phyloP scores from a whole-genome alignment of 2,888 invertebrate species.

The Ophraella communa region DNA sequence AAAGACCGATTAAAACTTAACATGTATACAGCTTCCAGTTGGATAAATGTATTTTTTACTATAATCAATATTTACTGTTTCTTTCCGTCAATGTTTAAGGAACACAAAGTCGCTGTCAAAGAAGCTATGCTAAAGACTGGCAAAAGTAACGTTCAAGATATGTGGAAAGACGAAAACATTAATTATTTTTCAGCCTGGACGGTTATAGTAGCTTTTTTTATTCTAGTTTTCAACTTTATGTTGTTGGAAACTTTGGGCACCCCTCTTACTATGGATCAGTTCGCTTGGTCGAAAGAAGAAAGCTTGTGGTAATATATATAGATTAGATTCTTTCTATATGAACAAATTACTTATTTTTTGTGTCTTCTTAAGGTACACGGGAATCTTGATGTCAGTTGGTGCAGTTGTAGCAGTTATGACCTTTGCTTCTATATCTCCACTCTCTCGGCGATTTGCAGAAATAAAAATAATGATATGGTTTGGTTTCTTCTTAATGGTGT shows the following conservation, averaged over 20 bases:
- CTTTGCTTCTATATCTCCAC: constrained; percentile 73
- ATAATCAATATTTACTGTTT: constrained; percentile 75
- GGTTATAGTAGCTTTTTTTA: constrained; percentile 80
- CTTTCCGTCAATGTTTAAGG: constrained; percentile 77
- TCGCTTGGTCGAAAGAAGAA: constrained; percentile 81
- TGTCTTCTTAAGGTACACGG: constrained; percentile 67
- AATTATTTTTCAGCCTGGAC: constrained; percentile 81
- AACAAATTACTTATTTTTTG: not conserved
- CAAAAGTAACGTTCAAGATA: constrained; percentile 74
- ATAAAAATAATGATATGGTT: constrained; percentile 81
- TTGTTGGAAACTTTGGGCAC: constrained; percentile 86
- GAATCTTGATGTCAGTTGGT: constrained; percentile 80
- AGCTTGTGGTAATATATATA: constrained; percentile 64
- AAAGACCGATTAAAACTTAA: constrained; percentile 69
- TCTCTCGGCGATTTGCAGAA: constrained; percentile 77
- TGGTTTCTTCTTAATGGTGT: constrained; percentile 80
- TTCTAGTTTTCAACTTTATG: constrained; percentile 87
- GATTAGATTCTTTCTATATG: too few species aligned
- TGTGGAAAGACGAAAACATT: constrained; percentile 73
- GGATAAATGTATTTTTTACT: constrained; percentile 82
- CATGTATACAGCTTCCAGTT: constrained; percentile 85
- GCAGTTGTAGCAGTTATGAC: constrained; percentile 78
- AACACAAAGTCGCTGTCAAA: constrained; percentile 76
- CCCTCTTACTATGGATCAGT: constrained; percentile 87
- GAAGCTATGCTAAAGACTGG: constrained; percentile 81